phyloP scores from a whole-genome alignment of 2,888 invertebrate genomes.

The Bellardia pandia region DNA sequence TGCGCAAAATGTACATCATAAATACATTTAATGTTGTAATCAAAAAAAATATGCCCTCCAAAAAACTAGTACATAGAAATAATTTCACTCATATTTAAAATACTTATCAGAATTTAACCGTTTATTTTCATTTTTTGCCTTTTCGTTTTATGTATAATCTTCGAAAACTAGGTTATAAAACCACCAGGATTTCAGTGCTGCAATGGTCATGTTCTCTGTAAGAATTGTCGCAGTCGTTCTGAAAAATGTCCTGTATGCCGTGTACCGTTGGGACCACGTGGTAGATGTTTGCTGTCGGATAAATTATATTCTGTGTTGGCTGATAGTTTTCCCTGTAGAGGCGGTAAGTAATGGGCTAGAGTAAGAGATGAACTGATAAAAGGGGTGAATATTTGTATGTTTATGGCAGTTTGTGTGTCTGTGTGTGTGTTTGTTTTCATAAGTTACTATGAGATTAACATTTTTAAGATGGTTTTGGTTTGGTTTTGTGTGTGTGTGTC shows the following conservation, averaged over 20 bases:
- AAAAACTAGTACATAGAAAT: not conserved
- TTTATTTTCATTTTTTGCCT: constrained; percentile 1
- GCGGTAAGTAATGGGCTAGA: constrained; percentile 77
- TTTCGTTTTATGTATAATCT: constrained; percentile 41
- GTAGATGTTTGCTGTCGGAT: constrained; percentile 84
- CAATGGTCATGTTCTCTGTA: constrained; percentile 85
- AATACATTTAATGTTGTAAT: not conserved
- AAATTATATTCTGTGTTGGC: constrained; percentile 84
- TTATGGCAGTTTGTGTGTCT: not conserved
- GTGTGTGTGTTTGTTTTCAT: not conserved
- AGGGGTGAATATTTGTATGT: not conserved
- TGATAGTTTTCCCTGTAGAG: constrained; percentile 83
- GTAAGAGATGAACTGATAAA: not conserved
- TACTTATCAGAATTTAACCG: constrained; percentile 26
- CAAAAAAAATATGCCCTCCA: constrained; percentile 12
- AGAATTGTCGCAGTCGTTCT: constrained; percentile 84
- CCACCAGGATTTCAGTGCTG: constrained; percentile 85
- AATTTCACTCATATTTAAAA: constrained; percentile 17
- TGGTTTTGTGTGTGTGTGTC: not conserved
- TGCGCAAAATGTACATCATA: not conserved
- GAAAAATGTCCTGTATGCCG: constrained; percentile 85
- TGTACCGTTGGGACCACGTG: constrained; percentile 84
- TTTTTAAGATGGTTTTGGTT: constrained; percentile 50
- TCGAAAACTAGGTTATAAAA: constrained; percentile 80
- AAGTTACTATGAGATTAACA: constrained; percentile 45